Base-by-base conservation (phyloP, 2,888 invertebrate species). In the Glaucopsyche alexis region DNA sequence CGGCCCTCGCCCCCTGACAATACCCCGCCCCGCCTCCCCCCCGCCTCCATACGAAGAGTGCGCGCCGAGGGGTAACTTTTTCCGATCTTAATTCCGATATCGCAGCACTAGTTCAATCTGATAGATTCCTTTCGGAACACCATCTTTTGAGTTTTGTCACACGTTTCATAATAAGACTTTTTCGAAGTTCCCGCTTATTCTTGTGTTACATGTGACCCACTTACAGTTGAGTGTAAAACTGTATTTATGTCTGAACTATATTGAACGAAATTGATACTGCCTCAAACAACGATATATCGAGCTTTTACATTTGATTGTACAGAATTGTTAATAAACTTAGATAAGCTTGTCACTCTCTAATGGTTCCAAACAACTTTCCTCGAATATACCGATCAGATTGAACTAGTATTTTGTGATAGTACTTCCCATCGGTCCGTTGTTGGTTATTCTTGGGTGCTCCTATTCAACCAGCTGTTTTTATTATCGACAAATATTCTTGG, bases 1-100 rank as follows among this genome's bases (percentile, higher is more conserved):
- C 83, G 86, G 79, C 80, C 81, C 78, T 76, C 80, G 76, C 79
- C 77, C 76, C 76, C 74, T 72, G 49, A 73, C 74, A 72, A 77
- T 79, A 72, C 74, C 77, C 73, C 70, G 72, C 73, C 38, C 70
- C 69, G 69, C 72, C 74, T 19, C 64, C 14, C 38, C 49, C 40
- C 64, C 71, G 40, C 66, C 70, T 16, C 74, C 71, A 14, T 55
- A 64, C 49, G 55, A 45, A 55, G 55, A 70, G 38, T 66, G 69
- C 65, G 45, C 52, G 52, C 74, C 74, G 69, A 69, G 19, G 49
- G 67, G 67, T 67, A 67, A 45, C 40, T 40, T 42, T n/a, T 67
- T 11, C 45, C 67, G 3, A 11, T 45, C 45, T n/a, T 16, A 45
- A 38, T 38, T 38, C 29, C 60, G 29, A 60, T 38, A 13, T 60